Conservation (phyloP, 2,797 vertebrate species). For the Cyclopterus lumpus region DNA sequence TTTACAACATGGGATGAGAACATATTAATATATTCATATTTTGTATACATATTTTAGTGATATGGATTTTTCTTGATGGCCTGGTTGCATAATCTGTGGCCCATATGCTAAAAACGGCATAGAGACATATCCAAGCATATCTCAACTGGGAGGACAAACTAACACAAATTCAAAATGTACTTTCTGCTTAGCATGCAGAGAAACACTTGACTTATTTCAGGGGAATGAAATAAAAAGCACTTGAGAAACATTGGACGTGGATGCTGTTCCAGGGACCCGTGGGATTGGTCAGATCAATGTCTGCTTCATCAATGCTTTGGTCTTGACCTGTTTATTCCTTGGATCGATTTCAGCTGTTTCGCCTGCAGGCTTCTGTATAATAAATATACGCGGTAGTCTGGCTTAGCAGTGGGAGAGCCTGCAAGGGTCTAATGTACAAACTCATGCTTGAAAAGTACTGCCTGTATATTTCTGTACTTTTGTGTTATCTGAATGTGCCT, state of each 20-base stretch:
- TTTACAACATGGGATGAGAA: neutral
- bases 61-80: neutral
- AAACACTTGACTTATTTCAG: conserved; percentile 57
- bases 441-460: conserved; percentile 26
- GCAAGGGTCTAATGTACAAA: conserved; percentile 33
- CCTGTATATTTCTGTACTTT: conserved; percentile 27
- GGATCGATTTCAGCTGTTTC: conserved; percentile 62
- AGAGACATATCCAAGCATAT: neutral
- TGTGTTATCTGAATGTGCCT: conserved; percentile 21
- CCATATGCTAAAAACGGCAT: neutral
- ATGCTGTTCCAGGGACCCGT: conserved; percentile 38
- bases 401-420: conserved; percentile 50
- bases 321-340: conserved; percentile 77
- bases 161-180: conserved; percentile 37
- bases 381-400: conserved; percentile 40
- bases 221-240: conserved; percentile 64
- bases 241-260: conserved; percentile 58
- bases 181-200: conserved; percentile 49
- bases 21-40: neutral
- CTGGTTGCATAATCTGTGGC: neutral
- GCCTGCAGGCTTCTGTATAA: conserved; percentile 65
- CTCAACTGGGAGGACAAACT: conserved; percentile 18
- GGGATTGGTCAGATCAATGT: conserved; percentile 70
- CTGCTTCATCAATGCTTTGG: conserved; percentile 76
- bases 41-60: neutral